Conservation (phyloP, 2,113 vertebrate genomes). For the Tonatia bakeri region DNA sequence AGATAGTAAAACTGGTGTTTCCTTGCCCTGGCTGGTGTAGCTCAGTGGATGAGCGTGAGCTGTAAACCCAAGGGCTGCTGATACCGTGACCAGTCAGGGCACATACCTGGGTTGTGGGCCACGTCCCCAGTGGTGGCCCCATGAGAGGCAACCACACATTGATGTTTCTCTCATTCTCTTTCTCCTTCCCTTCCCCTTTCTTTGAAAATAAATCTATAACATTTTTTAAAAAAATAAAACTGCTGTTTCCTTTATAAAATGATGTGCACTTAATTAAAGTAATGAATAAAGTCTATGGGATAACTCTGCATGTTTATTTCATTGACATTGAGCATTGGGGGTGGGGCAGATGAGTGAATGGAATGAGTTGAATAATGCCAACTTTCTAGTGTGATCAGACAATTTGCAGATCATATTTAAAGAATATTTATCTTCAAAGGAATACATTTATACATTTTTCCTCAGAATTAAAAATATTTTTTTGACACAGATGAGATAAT, state of each 20-base stretch:
- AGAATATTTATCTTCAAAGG: background rate
- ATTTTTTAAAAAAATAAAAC: too few species aligned
- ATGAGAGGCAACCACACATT: too few species aligned
- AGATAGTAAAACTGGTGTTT: background rate
- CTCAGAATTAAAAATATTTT: background rate
- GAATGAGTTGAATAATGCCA: background rate
- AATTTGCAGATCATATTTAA: background rate
- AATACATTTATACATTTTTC: background rate
- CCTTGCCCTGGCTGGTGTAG: too few species aligned
- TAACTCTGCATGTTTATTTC: background rate
- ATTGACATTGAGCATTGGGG: background rate
- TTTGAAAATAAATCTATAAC: too few species aligned
- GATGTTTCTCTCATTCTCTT: too few species aligned
- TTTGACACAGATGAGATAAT: background rate
- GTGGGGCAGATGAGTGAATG: background rate
- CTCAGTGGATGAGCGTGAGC: too few species aligned
- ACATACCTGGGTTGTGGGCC: too few species aligned
- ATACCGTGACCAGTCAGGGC: too few species aligned
- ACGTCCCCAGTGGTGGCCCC: too few species aligned
- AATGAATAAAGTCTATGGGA: background rate
- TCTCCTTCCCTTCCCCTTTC: too few species aligned
- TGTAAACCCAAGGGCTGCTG: too few species aligned
- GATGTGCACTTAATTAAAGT: background rate
- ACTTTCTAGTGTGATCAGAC: background rate
- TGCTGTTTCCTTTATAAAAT: background rate